Percentiles rank a stretch among this genome's conserved stretches.
These are phyloP conservation scores for Lepus townsendii DNA, from an alignment of 2,797 vertebrate genomes.

Conservation along the genomic window DNA sequence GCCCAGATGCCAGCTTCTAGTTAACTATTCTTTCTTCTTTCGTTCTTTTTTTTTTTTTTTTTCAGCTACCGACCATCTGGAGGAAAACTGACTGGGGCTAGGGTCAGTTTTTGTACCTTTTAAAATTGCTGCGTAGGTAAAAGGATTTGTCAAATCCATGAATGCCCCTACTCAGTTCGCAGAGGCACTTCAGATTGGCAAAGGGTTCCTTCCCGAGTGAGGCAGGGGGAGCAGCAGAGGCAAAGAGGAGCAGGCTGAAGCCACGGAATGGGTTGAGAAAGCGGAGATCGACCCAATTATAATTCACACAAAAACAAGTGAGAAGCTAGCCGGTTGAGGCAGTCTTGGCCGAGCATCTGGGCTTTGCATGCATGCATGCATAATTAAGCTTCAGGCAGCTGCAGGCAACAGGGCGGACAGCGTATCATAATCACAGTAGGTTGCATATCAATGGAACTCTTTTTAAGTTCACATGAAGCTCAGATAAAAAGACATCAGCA, in stretches of 20 bases:
- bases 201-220: constrained; percentile 76
- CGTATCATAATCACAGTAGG: constrained; percentile 86
- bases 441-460: constrained; percentile 78
- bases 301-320: constrained; percentile 88
- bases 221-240: constrained; percentile 79
- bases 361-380: constrained; percentile 89
- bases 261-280: constrained; percentile 83
- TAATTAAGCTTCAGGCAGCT: constrained; percentile 91
- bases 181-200: constrained; percentile 78
- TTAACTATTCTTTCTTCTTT: constrained; percentile 84
- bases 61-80: constrained; percentile 87
- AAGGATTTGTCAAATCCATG: constrained; percentile 87
- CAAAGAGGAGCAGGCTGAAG: constrained; percentile 65
- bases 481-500: constrained; percentile 77
- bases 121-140: constrained; percentile 85
- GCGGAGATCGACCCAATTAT: constrained; percentile 88
- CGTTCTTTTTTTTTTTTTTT: neutral
- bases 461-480: constrained; percentile 80
- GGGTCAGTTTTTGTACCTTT: constrained; percentile 86
- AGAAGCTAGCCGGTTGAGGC: constrained; percentile 83
- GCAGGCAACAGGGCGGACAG: constrained; percentile 80
- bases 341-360: constrained; percentile 87
- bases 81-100: constrained; percentile 84
- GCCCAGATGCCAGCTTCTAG: constrained; percentile 86
- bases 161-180: constrained; percentile 84